Evolutionary conservation across 1,140 invertebrate species (phyloP).

Genomic region (Helicoverpa armigera): DNA sequence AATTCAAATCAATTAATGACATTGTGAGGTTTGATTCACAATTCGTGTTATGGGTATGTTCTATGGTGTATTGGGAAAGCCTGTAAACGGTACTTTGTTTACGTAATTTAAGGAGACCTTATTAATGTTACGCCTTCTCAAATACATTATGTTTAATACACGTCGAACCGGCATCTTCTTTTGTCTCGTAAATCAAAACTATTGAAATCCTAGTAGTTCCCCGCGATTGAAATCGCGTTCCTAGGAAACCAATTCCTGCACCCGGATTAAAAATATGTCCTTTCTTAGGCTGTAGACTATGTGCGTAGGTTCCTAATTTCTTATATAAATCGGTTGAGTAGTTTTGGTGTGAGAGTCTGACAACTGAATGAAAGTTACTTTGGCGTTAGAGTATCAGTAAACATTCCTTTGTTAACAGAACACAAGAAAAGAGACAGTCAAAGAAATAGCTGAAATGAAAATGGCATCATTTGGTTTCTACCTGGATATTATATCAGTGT

Average conservation of each 20-base stretch:
- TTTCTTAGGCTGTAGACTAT: too few species aligned
- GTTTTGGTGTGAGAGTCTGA: too few species aligned
- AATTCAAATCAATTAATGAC: constrained; percentile 43
- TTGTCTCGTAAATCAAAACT: neutral
- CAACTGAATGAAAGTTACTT: too few species aligned
- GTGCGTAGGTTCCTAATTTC: too few species aligned
- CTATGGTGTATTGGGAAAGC: neutral
- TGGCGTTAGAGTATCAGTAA: neutral
- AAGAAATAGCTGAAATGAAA: constrained; percentile 78
- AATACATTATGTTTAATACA: too few species aligned
- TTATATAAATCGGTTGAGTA: too few species aligned
- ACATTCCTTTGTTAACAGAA: constrained; percentile 57
- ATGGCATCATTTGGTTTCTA: constrained; percentile 79
- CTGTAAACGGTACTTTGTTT: neutral
- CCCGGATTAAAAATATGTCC: too few species aligned
- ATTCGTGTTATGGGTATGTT: neutral
- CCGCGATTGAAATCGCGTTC: too few species aligned
- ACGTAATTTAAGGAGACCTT: neutral
- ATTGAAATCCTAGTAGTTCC: too few species aligned
- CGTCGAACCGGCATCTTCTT: neutral
- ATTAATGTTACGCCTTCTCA: too few species aligned
- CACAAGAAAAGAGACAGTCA: constrained; percentile 71
- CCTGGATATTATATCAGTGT: constrained; percentile 76
- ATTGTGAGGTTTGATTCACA: constrained; percentile 35
- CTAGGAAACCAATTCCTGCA: too few species aligned